phyloP scores from a whole-genome alignment of 2,888 invertebrate species.

The Pachliopta kotzebuea region DNA sequence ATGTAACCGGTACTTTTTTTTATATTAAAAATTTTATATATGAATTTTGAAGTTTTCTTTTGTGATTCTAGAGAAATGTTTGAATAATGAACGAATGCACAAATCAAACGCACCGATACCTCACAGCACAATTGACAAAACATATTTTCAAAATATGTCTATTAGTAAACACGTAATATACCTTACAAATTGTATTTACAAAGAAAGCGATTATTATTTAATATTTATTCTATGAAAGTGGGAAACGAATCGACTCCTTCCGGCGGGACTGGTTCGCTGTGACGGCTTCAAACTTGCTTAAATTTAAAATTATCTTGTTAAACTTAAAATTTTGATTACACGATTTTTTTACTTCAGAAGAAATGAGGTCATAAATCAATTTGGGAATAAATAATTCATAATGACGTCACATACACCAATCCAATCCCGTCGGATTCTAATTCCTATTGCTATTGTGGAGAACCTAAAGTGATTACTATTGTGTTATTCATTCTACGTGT shows the following conservation, averaged over 20 bases:
- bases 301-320: constrained; percentile 25
- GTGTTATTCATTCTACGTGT: constrained; percentile 57
- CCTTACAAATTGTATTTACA: constrained; percentile 78
- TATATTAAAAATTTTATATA: not conserved
- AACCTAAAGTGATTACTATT: constrained; percentile 57
- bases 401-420: constrained; percentile 22
- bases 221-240: constrained; percentile 51
- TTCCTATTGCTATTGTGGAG: constrained; percentile 62
- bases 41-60: constrained; percentile 2
- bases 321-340: too few species aligned
- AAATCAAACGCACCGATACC: constrained; percentile 54
- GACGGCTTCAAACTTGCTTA: constrained; percentile 15
- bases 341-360: too few species aligned
- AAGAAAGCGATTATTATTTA: constrained; percentile 67
- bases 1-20: not conserved
- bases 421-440: constrained; percentile 36
- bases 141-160: constrained; percentile 79
- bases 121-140: constrained; percentile 81
- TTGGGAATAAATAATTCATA: not conserved
- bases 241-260: constrained; percentile 48
- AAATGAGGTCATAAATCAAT: too few species aligned
- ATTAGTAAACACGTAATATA: constrained; percentile 76
- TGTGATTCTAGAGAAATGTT: not conserved
- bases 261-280: constrained; percentile 13
- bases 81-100: constrained; percentile 41